Percentiles rank a stretch among this genome's conserved stretches.
Evolutionary conservation across 2,797 vertebrate species (phyloP).

Genomic region (Oreochromis grahami): DNA sequence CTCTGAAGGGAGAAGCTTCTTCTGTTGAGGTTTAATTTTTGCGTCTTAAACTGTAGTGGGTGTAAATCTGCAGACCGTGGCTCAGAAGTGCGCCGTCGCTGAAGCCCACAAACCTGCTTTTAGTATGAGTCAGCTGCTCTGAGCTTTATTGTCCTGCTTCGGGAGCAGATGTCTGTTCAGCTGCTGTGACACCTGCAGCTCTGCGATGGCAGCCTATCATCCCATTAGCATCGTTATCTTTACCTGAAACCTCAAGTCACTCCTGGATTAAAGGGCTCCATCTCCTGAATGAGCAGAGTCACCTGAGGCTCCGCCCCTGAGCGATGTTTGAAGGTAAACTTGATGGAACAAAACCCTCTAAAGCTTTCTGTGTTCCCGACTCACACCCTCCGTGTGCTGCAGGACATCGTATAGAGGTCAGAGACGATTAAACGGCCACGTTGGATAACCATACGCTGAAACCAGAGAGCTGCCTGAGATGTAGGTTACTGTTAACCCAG

Average conservation of each 20-base stretch:
- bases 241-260: not conserved
- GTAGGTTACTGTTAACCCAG: not conserved
- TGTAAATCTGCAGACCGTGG: not conserved
- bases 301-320: not conserved
- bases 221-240: slow-evolving; percentile 14
- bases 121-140: not conserved
- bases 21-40: not conserved
- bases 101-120: not conserved
- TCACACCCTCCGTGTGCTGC: not conserved
- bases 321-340: no score
- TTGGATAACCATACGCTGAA: not conserved
- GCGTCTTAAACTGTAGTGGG: not conserved
- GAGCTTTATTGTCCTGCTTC: not conserved
- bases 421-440: not conserved
- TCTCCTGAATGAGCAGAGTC: not conserved
- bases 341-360: no score
- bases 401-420: not conserved
- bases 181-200: not conserved
- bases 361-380: not conserved
- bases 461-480: not conserved
- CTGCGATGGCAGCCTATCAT: not conserved
- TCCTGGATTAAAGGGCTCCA: not conserved
- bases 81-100: not conserved
- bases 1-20: not conserved
- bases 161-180: not conserved